Evolutionary conservation across 2,797 vertebrate genomes (phyloP), one percentile per base, ranked within the genome.

Genomic region (Perdix hodgsoniae): DNA sequence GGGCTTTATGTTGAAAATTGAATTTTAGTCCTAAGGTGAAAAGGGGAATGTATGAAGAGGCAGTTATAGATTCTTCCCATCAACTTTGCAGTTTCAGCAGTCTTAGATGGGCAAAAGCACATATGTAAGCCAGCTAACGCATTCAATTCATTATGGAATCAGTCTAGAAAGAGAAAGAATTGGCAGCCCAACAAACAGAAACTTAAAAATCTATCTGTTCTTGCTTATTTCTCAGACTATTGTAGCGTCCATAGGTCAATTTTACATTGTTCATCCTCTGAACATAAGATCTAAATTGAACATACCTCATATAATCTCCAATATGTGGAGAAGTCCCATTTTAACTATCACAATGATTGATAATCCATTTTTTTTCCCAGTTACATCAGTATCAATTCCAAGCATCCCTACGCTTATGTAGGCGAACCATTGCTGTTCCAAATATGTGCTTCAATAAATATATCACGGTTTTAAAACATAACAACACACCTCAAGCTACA

Each of bases 401-500:
- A 50, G n/a, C 22, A 37, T 31, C 17, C 37, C 83, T 72, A 37
- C 12, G 67, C 70, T 73, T 80, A 67, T 77, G n/a, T n/a, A 91
- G 47, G 29, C 4, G 88, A 87, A 80, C 3, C 26, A 47, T n/a
- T 44, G 21, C 26, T 73, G 21, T 83, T 69, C 33, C 31, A 81
- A 86, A 75, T 52, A 39, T 23, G 19, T 72, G 29, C 49, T 91
- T 82, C 50, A 5, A 63, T 64, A 96, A 95, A 95, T 90, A 76
- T 17, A 89, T 77, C 49, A 91, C 45, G 42, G 42, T 86, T 91
- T 84, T 37, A 91, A 90, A 89, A 84, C 17, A 74, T 77, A 18
- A 87, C 90, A 40, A 19, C 35, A 66, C n/a, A 66, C 82, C 60
- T 91, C 73, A 21, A 54, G 81, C 57, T 86, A 66, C 82, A 79